phyloP scores from a whole-genome alignment of 2,888 invertebrate species.

The Polylopha cassiicola region DNA sequence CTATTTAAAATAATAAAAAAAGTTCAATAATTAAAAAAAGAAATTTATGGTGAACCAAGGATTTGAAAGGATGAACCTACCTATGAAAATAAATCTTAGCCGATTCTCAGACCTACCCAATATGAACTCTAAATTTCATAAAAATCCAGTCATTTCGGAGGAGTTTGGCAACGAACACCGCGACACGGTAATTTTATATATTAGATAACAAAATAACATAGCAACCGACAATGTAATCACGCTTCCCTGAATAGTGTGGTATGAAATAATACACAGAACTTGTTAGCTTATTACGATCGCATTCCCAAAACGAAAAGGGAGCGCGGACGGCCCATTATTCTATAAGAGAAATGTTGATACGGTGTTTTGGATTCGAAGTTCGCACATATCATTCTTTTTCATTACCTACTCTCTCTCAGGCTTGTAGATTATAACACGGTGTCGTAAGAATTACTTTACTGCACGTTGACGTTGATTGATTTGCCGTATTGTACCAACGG shows the following conservation, averaged over 20 bases:
- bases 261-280: conserved; percentile 53
- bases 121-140: too few species aligned
- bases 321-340: conserved; percentile 68
- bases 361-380: conserved; percentile 27
- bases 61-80: too few species aligned
- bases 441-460: conserved; percentile 18
- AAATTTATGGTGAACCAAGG: too few species aligned
- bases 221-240: conserved; percentile 49
- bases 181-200: too few species aligned
- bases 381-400: conserved; percentile 19
- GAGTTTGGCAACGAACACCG: too few species aligned
- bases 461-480: conserved; percentile 19
- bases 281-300: conserved; percentile 68
- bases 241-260: conserved; percentile 48
- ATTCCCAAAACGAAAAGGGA: conserved; percentile 55
- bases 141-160: too few species aligned
- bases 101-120: too few species aligned
- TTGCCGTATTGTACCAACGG: conserved; percentile 12
- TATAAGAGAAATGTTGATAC: conserved; percentile 62
- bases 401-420: conserved; percentile 14
- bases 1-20: too few species aligned
- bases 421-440: conserved; percentile 17
- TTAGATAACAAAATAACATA: too few species aligned
- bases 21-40: too few species aligned
- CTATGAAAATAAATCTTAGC: too few species aligned